These are phyloP conservation scores for Vanacampus margaritifer DNA, from an alignment of 2,113 vertebrate genomes.

Conservation along the genomic window DNA sequence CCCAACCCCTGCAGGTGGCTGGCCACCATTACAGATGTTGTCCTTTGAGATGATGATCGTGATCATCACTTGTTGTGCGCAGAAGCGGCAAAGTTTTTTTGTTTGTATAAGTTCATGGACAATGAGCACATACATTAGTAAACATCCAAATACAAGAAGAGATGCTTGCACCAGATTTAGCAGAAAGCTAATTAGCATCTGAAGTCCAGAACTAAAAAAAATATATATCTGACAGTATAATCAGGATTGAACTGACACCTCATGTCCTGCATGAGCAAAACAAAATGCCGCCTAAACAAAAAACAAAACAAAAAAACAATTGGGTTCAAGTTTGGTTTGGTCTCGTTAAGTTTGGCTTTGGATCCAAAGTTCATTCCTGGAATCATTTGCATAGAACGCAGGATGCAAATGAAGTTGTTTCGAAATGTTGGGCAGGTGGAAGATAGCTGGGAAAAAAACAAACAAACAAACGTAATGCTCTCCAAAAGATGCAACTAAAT, in stretches of 20 bases:
- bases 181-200: too few relatives aligned
- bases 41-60: neutral
- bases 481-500: neutral
- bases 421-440: neutral
- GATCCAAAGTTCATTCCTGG: neutral
- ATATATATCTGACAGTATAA: too few relatives aligned
- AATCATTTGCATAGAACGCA: constrained; percentile 44
- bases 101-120: too few relatives aligned
- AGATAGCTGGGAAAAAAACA: neutral
- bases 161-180: too few relatives aligned
- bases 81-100: neutral
- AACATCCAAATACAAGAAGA: too few relatives aligned
- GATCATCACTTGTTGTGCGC: neutral
- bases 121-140: too few relatives aligned
- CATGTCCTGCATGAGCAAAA: too few relatives aligned
- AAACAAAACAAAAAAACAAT: too few relatives aligned
- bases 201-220: too few relatives aligned
- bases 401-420: constrained; percentile 43
- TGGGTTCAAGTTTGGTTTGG: too few relatives aligned
- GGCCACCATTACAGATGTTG: constrained; percentile 18
- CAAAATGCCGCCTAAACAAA: too few relatives aligned
- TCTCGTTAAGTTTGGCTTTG: neutral
- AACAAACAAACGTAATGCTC: neutral
- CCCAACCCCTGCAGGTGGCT: constrained; percentile 15
- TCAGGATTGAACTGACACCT: too few relatives aligned